A percentile compares a stretch with the other conserved stretches of the same genome.
These are phyloP conservation scores for Tetramorium alpestre DNA, from an alignment of 1,140 invertebrate genomes.

Conservation along the genomic window DNA sequence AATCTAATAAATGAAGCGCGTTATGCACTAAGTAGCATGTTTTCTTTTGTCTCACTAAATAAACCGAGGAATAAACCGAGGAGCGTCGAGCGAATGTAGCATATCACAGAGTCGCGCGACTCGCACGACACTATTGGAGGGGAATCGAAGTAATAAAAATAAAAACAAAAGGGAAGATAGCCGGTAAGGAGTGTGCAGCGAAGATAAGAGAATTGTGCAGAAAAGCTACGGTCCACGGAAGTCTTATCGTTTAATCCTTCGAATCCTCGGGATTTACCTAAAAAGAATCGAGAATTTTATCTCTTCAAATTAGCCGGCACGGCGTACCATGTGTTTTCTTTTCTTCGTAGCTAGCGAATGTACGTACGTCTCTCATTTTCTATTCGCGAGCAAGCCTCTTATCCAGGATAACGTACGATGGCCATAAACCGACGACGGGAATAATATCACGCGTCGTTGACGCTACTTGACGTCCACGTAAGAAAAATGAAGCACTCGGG, in stretches of 20 bases:
- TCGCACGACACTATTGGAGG: background rate
- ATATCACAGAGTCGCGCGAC: background rate
- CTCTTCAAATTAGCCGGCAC: background rate
- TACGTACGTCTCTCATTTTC: background rate
- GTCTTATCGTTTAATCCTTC: constrained; percentile 14
- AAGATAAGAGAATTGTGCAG: background rate
- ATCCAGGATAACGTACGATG: background rate
- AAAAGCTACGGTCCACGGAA: background rate
- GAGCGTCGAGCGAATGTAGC: background rate
- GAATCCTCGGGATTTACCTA: background rate
- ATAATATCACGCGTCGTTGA: constrained; percentile 48
- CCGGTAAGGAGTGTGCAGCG: background rate
- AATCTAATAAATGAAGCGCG: constrained; percentile 75
- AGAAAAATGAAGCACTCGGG: constrained; percentile 41
- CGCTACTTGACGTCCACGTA: constrained; percentile 15
- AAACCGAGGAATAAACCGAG: background rate
- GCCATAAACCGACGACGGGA: background rate
- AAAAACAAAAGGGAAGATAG: background rate
- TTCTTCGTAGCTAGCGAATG: background rate
- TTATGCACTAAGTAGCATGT: background rate
- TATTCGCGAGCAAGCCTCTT: background rate
- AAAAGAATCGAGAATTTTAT: constrained; percentile 11
- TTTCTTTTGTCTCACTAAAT: background rate
- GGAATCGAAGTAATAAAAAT: background rate
- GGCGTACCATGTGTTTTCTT: background rate